Evolutionary conservation across 2,113 vertebrate genomes (phyloP), one percentile per base, ranked within the genome.

Genomic region (Cryptomyrus ogoouensis): DNA sequence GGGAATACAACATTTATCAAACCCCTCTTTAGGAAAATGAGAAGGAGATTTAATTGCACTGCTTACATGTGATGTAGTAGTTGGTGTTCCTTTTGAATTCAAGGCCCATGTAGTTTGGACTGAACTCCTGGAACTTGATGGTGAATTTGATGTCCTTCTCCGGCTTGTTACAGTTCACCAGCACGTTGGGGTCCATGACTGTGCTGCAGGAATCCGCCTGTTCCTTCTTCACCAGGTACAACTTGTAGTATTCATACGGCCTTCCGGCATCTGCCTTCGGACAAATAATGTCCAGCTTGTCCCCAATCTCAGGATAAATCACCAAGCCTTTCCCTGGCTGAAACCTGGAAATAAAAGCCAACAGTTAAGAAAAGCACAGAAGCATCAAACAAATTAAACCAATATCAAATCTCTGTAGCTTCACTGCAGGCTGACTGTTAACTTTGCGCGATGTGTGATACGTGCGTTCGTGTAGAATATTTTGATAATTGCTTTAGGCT

Each of bases 91-190:
- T 96, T 93, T 97, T 97, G 96, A 99, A 99, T 94, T 99, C 98
- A 92, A 99, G 95, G 93, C 98, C 98, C 98, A 98, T 98, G 95
- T 99, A 98, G 95, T 99, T 99, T 88, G 98, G 98, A 93, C 98
- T 99, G 96, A 98, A 99, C 95, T 99, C 98, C 95, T 99, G 98
- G 94, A 99, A 99, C 92, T 99, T 99, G 95, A 99, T 99, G 94
- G 98, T 99, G 94, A 98, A 99, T 91, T 97, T 98, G 94, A 99
- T 98, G 94, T 99, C 97, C 93, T 97, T 97, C 93, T 98, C 97
- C 0, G 98, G 98, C 92, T 97, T 96, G 95, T 99, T 99, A 89
- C 98, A 99, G 21, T 97, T 99, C 92, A 99, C 98, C 94, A 99
- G 94, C 92, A 99, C 97, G 0, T 99, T 99, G 44, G 98, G 98